Percentiles rank a stretch among this genome's conserved stretches.
Evolutionary conservation across 2,888 invertebrate species (phyloP).

Genomic region (Nymphalis polychloros): DNA sequence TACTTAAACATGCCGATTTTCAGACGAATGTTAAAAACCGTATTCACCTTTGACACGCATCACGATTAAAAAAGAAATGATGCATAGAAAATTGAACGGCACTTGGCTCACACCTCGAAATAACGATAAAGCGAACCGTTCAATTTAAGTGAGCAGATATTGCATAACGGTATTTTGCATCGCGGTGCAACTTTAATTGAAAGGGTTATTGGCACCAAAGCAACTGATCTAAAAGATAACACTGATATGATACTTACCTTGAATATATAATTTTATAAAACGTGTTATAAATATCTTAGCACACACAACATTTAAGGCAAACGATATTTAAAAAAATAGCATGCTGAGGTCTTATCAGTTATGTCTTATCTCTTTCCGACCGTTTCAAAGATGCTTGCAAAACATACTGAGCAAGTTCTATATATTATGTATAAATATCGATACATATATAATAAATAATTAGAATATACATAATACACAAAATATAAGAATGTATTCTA

Average conservation of each 20-base stretch:
- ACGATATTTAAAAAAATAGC: too few species aligned
- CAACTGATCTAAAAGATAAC: constrained; percentile 2
- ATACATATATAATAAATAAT: too few species aligned
- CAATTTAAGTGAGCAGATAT: constrained; percentile 29
- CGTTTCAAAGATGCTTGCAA: too few species aligned
- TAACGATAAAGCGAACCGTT: constrained; percentile 26
- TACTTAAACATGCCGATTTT: not conserved
- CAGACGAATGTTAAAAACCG: not conserved
- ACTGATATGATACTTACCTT: not conserved
- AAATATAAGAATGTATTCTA: too few species aligned
- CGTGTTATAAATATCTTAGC: not conserved
- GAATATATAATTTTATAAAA: not conserved
- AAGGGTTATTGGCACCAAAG: constrained; percentile 27
- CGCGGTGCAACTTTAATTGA: constrained; percentile 32
- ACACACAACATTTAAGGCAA: not conserved
- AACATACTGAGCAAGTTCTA: too few species aligned
- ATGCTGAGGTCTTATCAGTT: too few species aligned
- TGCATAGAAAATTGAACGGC: constrained; percentile 22
- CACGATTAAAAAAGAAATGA: constrained; percentile 16
- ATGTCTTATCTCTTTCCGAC: too few species aligned
- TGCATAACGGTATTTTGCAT: constrained; percentile 31
- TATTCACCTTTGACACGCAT: constrained; percentile 1
- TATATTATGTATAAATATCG: too few species aligned
- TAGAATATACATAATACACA: too few species aligned
- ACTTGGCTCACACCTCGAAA: constrained; percentile 27